phyloP scores from a whole-genome alignment of 2,888 invertebrate species.

The Diarsia mendica region DNA sequence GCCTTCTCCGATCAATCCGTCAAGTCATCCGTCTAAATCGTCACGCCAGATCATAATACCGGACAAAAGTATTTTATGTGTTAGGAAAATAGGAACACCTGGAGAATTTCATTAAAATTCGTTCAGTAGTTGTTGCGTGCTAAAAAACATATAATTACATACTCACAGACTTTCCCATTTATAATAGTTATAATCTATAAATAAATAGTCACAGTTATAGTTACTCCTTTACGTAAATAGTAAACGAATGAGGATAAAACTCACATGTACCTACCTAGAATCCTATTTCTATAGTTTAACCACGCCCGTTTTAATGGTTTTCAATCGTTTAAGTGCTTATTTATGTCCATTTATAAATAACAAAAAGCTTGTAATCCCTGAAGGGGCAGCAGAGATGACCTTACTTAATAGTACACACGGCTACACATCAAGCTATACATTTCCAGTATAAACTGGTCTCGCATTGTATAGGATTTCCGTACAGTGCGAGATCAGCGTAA shows the following conservation, averaged over 20 bases:
- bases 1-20: too few relatives aligned
- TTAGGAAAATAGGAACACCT: too few relatives aligned
- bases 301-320: background rate
- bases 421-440: too few relatives aligned
- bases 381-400: too few relatives aligned
- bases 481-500: too few relatives aligned
- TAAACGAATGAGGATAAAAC: background rate
- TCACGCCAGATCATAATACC: too few relatives aligned
- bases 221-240: background rate
- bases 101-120: background rate
- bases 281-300: background rate
- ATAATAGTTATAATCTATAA: background rate
- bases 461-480: too few relatives aligned
- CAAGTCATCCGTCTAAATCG: too few relatives aligned
- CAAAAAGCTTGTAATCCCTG: background rate
- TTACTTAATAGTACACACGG: too few relatives aligned
- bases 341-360: background rate
- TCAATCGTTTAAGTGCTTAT: constrained; percentile 8
- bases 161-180: background rate
- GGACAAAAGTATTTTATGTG: too few relatives aligned
- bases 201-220: background rate
- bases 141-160: background rate
- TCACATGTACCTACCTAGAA: background rate
- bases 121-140: background rate
- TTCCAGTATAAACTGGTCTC: too few relatives aligned